These are phyloP conservation scores for Montipora sp. DNA, from an alignment of 64 coral and sea anemone genomes.

Conservation along the genomic window DNA sequence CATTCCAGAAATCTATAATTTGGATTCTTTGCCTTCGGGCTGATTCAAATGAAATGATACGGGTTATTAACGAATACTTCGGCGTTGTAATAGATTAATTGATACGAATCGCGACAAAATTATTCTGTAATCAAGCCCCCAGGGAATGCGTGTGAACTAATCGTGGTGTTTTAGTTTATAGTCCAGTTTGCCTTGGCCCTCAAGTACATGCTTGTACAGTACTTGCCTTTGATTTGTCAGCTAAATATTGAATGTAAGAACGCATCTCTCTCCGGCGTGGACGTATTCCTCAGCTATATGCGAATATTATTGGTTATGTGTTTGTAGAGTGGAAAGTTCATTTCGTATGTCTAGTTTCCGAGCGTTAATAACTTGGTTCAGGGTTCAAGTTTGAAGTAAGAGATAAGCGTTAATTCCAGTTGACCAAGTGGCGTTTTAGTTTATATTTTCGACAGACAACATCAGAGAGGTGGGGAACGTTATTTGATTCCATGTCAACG, in stretches of 20 bases:
- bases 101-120: no score
- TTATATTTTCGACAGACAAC: not conserved
- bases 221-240: no score
- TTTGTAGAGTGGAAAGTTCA: not conserved
- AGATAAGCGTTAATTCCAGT: constrained; percentile 7
- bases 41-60: not conserved
- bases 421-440: not conserved
- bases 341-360: not conserved
- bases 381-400: not conserved
- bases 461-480: not conserved
- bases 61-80: not conserved
- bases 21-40: not conserved
- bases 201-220: no score
- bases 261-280: not conserved
- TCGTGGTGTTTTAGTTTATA: no score
- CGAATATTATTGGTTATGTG: not conserved
- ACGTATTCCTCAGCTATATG: not conserved
- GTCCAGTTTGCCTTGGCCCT: no score
- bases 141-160: no score
- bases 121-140: no score
- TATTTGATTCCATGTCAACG: not conserved
- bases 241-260: no score
- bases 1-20: not conserved
- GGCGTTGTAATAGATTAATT: no score
- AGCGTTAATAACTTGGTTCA: not conserved